phyloP scores from a whole-genome alignment of 2,113 vertebrate species.

The Rattus norvegicus region GRCr8 NC_086022.1:92561001-92561500 shows the following conservation, averaged over 20 bases:
- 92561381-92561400: neutral
- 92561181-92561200: neutral
- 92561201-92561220: neutral
- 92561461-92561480: slow-evolving; percentile 53
- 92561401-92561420: neutral
- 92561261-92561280: neutral
- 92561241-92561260: neutral
- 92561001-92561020: neutral
- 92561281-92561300: neutral
- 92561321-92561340: slow-evolving; percentile 23
- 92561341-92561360: neutral
- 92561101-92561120: neutral
- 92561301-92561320: slow-evolving; percentile 8
- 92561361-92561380: neutral
- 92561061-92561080: neutral
- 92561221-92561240: neutral
- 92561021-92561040: neutral
- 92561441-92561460: neutral
- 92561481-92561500: slow-evolving; percentile 6
- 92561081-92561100: neutral
- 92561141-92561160: neutral
- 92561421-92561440: neutral
- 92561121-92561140: neutral
- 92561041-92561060: neutral
- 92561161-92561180: neutral